phyloP scores from a whole-genome alignment of 2,888 invertebrate genomes.

The Troides oblongomaculatus region DNA sequence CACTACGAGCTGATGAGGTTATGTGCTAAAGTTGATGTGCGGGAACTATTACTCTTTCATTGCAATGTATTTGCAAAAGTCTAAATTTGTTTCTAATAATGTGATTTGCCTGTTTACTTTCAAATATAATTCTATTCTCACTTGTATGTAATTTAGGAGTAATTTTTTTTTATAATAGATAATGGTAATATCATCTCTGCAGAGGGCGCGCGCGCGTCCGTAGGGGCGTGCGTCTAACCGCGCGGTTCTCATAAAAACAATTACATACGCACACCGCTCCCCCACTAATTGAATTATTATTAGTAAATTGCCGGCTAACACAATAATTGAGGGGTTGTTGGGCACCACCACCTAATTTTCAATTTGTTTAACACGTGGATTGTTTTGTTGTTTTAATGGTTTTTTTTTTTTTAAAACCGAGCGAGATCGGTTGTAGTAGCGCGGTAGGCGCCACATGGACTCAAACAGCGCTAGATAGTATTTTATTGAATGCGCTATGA shows the following conservation, averaged over 20 bases:
- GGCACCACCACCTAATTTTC: conserved; percentile 44
- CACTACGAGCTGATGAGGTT: too few species aligned
- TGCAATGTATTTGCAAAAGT: too few species aligned
- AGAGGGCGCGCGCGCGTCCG: conserved; percentile 31
- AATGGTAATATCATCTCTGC: conserved; percentile 38
- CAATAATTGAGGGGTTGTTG: conserved; percentile 47
- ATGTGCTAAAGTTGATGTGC: too few species aligned
- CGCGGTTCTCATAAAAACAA: conserved; percentile 39
- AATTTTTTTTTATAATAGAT: not conserved
- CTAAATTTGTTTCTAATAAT: too few species aligned
- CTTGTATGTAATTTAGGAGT: too few species aligned
- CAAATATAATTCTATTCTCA: too few species aligned
- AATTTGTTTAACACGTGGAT: conserved; percentile 33
- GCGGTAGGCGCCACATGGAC: too few species aligned
- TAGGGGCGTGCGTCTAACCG: conserved; percentile 33
- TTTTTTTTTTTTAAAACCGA: not conserved
- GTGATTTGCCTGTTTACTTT: too few species aligned
- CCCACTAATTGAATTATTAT: conserved; percentile 51
- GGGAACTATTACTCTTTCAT: too few species aligned
- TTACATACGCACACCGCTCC: conserved; percentile 37
- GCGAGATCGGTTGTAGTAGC: too few species aligned
- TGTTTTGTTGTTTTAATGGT: conserved; percentile 32
- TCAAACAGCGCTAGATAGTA: too few species aligned
- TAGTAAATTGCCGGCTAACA: conserved; percentile 44
- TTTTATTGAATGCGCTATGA: too few species aligned